These are phyloP conservation scores for Ptychadena robeensis DNA, from an alignment of 2,797 vertebrate species.

Conservation along the genomic window DNA sequence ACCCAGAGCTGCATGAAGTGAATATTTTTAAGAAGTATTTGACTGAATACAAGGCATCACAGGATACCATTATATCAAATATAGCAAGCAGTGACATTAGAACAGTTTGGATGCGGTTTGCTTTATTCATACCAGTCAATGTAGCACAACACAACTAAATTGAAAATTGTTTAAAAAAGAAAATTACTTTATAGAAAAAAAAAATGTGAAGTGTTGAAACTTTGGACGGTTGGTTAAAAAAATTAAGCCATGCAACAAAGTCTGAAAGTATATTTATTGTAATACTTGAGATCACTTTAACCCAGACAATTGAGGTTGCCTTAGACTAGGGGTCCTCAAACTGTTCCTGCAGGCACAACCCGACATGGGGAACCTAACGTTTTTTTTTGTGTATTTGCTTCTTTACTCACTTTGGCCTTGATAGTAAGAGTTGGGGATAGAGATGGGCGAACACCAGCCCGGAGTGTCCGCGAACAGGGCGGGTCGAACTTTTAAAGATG, in stretches of 20 bases:
- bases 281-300: too few relatives aligned
- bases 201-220: background rate
- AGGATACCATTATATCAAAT: slow-evolving; percentile 32
- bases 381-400: too few relatives aligned
- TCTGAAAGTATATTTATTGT: too few relatives aligned
- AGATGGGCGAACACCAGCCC: too few relatives aligned
- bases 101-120: background rate
- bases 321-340: too few relatives aligned
- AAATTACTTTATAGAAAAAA: background rate
- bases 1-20: slow-evolving; percentile 24
- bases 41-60: slow-evolving; percentile 22
- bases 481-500: too few relatives aligned
- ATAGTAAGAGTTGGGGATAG: too few relatives aligned
- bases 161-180: background rate
- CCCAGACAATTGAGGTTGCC: too few relatives aligned
- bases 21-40: slow-evolving; percentile 35
- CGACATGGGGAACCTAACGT: too few relatives aligned
- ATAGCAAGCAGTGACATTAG: slow-evolving; percentile 13
- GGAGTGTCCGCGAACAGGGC: too few relatives aligned
- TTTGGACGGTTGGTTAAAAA: background rate
- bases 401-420: too few relatives aligned
- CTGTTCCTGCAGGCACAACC: too few relatives aligned
- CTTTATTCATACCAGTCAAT: background rate
- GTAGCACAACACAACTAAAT: background rate
- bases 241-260: background rate